phyloP scores from a whole-genome alignment of 2,797 vertebrate species.

The Sebastolobus altivelis region DNA sequence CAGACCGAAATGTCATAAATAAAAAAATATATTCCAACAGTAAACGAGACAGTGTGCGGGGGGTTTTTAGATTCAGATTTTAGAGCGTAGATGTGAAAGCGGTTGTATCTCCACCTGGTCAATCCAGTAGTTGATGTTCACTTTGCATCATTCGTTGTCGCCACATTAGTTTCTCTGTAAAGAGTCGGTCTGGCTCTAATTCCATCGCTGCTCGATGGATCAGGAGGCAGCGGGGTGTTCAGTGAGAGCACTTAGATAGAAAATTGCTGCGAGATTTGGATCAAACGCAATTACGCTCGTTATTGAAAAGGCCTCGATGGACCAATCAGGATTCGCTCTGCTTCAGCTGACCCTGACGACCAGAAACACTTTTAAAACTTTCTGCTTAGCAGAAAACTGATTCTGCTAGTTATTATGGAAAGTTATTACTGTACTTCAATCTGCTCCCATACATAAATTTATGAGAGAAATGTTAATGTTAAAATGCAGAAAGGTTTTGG shows the following conservation, averaged over 20 bases:
- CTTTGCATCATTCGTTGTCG: constrained; percentile 32
- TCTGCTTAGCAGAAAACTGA: constrained; percentile 8
- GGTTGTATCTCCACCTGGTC: constrained; percentile 11
- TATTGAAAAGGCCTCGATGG: constrained; percentile 51
- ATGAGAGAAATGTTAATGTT: background rate
- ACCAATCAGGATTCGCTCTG: constrained; percentile 55
- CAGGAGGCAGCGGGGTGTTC: constrained; percentile 49
- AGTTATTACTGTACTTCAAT: constrained; percentile 19
- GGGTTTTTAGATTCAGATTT: background rate
- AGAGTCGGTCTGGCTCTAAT: constrained; percentile 39
- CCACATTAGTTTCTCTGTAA: constrained; percentile 46
- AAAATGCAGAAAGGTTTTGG: background rate
- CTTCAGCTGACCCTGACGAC: constrained; percentile 51
- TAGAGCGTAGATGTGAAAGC: background rate
- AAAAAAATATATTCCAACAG: background rate
- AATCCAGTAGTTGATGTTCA: constrained; percentile 25
- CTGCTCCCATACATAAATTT: background rate
- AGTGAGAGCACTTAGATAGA: constrained; percentile 63
- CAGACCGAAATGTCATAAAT: background rate
- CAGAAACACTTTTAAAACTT: constrained; percentile 33
- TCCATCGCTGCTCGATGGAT: constrained; percentile 39
- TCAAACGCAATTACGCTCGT: constrained; percentile 64
- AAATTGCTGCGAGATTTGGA: constrained; percentile 64
- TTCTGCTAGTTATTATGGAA: constrained; percentile 29
- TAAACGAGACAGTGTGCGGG: background rate